Evolutionary conservation across 2,113 vertebrate species (phyloP).

Genomic region (Kryptolebias marmoratus): DNA sequence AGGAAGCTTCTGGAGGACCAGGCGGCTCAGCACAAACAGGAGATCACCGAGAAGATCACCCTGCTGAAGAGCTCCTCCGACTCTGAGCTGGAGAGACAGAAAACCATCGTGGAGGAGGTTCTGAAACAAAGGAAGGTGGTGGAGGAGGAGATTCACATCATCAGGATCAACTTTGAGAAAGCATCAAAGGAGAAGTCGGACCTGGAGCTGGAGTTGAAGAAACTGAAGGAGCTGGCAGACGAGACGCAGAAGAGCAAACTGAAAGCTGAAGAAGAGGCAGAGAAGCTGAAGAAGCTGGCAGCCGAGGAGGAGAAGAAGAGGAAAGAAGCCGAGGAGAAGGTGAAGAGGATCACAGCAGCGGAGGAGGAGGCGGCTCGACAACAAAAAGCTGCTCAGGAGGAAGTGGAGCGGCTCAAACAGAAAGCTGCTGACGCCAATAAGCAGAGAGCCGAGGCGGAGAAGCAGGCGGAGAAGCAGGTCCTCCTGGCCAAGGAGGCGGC

Average conservation of each 20-base stretch:
- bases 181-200: slow-evolving; percentile 87
- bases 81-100: slow-evolving; percentile 88
- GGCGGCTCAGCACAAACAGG: slow-evolving; percentile 91
- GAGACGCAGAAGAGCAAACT: slow-evolving; percentile 88
- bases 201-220: slow-evolving; percentile 89
- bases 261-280: slow-evolving; percentile 88
- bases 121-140: slow-evolving; percentile 89
- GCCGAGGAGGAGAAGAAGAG: slow-evolving; percentile 89
- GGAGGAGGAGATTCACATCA: slow-evolving; percentile 92
- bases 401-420: slow-evolving; percentile 88
- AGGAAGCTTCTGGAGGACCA: slow-evolving; percentile 92
- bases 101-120: slow-evolving; percentile 89
- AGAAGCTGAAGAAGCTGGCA: slow-evolving; percentile 85
- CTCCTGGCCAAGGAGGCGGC: slow-evolving; percentile 89
- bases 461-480: slow-evolving; percentile 88
- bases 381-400: slow-evolving; percentile 87
- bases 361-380: slow-evolving; percentile 92
- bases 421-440: slow-evolving; percentile 87
- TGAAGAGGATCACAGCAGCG: slow-evolving; percentile 86
- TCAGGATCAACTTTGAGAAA: slow-evolving; percentile 90
- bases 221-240: slow-evolving; percentile 86
- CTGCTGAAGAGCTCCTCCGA: slow-evolving; percentile 89
- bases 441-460: slow-evolving; percentile 88
- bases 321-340: slow-evolving; percentile 90
- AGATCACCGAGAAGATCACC: slow-evolving; percentile 91